Percentiles rank a stretch among this genome's conserved stretches.
Conservation (phyloP, 2,113 vertebrate genomes). For the Antennarius striatus region DNA sequence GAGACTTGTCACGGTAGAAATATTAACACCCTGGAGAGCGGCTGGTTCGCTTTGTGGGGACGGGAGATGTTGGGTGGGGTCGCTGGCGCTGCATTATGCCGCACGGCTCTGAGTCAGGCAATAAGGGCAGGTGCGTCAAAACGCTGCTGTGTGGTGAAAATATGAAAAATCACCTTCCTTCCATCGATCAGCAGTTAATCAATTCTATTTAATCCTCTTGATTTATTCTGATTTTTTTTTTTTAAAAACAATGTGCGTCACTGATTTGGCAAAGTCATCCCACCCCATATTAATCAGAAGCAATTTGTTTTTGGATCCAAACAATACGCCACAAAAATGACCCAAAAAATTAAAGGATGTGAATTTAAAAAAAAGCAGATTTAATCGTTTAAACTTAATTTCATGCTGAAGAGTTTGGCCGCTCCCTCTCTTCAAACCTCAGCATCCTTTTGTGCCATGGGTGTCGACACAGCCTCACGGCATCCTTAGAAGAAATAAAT, state of each 20-base stretch:
- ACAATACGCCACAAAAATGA: background rate
- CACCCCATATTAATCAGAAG: no score
- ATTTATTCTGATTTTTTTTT: no score
- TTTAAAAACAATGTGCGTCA: no score
- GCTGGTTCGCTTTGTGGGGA: constrained; percentile 44
- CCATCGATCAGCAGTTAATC: background rate
- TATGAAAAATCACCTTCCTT: background rate
- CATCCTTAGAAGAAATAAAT: constrained; percentile 32
- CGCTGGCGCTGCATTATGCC: constrained; percentile 82
- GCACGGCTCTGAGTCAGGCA: constrained; percentile 72
- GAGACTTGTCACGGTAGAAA: constrained; percentile 44
- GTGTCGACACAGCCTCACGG: constrained; percentile 65
- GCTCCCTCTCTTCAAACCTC: constrained; percentile 63
- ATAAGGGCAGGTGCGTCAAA: constrained; percentile 70
- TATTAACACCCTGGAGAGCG: constrained; percentile 41
- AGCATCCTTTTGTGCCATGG: constrained; percentile 77
- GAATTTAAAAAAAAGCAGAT: background rate
- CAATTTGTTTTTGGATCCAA: no score
- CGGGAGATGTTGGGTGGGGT: constrained; percentile 82
- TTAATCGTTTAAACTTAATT: constrained; percentile 2
- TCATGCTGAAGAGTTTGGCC: constrained; percentile 63
- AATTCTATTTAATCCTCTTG: background rate
- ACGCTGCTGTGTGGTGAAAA: constrained; percentile 9
- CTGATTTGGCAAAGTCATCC: no score
- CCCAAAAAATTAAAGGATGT: no score